Evolutionary conservation across 2,797 vertebrate species (phyloP).

Genomic region (Sphaeramia orbicularis): DNA sequence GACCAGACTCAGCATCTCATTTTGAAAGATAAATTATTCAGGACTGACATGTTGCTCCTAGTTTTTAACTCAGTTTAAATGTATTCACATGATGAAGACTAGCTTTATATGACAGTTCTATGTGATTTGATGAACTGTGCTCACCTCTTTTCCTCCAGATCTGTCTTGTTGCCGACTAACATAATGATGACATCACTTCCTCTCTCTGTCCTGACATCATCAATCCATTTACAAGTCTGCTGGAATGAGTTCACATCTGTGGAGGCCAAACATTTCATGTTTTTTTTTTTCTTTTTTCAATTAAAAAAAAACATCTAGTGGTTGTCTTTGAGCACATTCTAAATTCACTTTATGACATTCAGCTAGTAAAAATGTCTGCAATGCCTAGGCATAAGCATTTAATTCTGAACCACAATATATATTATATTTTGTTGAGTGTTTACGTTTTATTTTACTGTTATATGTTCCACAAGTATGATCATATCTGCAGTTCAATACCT

Average conservation of each 20-base stretch:
- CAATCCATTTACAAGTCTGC: constrained; percentile 96
- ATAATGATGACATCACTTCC: constrained; percentile 97
- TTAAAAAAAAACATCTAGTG: no score
- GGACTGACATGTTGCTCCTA: background rate
- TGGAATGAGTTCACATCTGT: constrained; percentile 95
- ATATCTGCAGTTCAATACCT: no score
- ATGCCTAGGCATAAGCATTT: no score
- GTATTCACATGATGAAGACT: background rate
- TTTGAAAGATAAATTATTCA: constrained; percentile 24
- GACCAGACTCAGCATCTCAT: constrained; percentile 38
- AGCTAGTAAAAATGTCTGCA: no score
- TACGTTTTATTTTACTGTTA: no score
- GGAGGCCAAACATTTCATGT: constrained; percentile 40
- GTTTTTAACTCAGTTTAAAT: constrained; percentile 4
- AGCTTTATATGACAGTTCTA: background rate
- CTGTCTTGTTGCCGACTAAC: constrained; percentile 95
- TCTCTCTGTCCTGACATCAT: constrained; percentile 94
- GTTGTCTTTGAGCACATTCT: no score
- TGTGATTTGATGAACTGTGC: background rate
- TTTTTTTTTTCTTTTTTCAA: background rate
- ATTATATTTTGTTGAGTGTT: no score
- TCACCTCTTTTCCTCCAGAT: constrained; percentile 94
- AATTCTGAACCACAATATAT: no score
- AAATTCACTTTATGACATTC: no score
- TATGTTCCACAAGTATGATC: no score